Conservation (phyloP, 2,113 vertebrate species). For the Taurulus bubalis region DNA sequence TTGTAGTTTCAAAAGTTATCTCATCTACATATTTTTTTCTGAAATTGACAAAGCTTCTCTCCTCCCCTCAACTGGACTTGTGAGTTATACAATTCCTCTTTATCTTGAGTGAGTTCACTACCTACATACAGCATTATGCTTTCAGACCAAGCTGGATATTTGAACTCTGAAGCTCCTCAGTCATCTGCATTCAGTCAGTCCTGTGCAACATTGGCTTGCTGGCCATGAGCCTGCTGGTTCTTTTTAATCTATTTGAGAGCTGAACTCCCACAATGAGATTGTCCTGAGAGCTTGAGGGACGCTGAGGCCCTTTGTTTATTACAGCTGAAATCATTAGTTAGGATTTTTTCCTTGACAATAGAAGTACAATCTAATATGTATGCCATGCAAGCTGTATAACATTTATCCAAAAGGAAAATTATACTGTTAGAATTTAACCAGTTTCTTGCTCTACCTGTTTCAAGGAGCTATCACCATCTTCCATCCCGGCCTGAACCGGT, state of each 20-base stretch:
- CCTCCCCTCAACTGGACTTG: slow-evolving; percentile 39
- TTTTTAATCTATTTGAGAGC: slow-evolving; percentile 65
- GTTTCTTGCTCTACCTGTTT: slow-evolving; percentile 28
- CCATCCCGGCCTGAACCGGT: slow-evolving; percentile 7
- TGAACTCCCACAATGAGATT: slow-evolving; percentile 57
- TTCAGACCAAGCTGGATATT: slow-evolving; percentile 41
- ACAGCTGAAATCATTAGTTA: slow-evolving; percentile 26
- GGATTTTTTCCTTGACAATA: slow-evolving; percentile 18
- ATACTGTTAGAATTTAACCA: slow-evolving; percentile 8
- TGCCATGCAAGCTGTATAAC: background rate
- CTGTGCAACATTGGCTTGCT: slow-evolving; percentile 48
- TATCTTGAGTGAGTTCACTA: slow-evolving; percentile 29
- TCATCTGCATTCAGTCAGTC: slow-evolving; percentile 33
- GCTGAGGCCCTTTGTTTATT: slow-evolving; percentile 38
- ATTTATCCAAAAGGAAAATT: slow-evolving; percentile 9
- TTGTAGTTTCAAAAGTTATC: slow-evolving; percentile 1
- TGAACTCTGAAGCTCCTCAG: slow-evolving; percentile 39
- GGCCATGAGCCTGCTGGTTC: slow-evolving; percentile 38
- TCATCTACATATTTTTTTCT: background rate
- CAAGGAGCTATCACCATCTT: slow-evolving; percentile 20
- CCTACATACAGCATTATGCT: slow-evolving; percentile 22
- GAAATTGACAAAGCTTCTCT: slow-evolving; percentile 11
- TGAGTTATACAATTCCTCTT: slow-evolving; percentile 37
- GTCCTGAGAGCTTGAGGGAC: slow-evolving; percentile 30
- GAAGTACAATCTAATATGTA: slow-evolving; percentile 4